Evolutionary conservation across 2,888 invertebrate species (phyloP).

Genomic region (Dilophus febrilis): DNA sequence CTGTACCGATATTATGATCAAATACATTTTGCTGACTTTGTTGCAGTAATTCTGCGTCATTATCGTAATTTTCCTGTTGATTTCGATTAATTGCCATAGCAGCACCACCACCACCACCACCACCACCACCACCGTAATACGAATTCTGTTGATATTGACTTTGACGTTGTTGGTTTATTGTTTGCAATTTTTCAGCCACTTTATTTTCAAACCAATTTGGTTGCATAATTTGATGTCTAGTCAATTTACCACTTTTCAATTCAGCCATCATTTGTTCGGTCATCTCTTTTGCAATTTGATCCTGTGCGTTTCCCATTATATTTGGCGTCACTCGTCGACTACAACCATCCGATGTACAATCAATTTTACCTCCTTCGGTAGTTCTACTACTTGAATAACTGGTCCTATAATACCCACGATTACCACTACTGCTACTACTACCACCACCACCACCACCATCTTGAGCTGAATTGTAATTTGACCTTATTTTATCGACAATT

Average conservation of each 20-base stretch:
- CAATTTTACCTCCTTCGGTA: conserved; percentile 1
- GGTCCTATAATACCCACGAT: conserved; percentile 1
- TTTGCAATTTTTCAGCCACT: conserved; percentile 19
- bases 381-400: conserved; percentile 1
- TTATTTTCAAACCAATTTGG: conserved; percentile 26
- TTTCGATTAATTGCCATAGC: too few species aligned
- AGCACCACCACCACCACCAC: too few species aligned
- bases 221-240: conserved; percentile 19
- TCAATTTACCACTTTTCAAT: conserved; percentile 20
- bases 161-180: conserved; percentile 11
- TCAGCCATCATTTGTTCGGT: conserved; percentile 21
- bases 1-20: background rate
- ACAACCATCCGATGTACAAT: conserved; percentile 9
- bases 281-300: conserved; percentile 12
- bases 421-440: conserved; percentile 7
- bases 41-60: background rate
- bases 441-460: conserved; percentile 11
- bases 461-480: conserved; percentile 20
- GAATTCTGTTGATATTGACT: conserved; percentile 10
- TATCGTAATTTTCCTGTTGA: background rate
- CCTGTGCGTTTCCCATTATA: conserved; percentile 21
- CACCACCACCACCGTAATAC: conserved; percentile 2
- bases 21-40: background rate
- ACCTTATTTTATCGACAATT: conserved; percentile 21
- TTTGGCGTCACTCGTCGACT: conserved; percentile 5